These are phyloP conservation scores for Cheilosia impressa DNA, from an alignment of 2,888 invertebrate species.

Conservation along the genomic window DNA sequence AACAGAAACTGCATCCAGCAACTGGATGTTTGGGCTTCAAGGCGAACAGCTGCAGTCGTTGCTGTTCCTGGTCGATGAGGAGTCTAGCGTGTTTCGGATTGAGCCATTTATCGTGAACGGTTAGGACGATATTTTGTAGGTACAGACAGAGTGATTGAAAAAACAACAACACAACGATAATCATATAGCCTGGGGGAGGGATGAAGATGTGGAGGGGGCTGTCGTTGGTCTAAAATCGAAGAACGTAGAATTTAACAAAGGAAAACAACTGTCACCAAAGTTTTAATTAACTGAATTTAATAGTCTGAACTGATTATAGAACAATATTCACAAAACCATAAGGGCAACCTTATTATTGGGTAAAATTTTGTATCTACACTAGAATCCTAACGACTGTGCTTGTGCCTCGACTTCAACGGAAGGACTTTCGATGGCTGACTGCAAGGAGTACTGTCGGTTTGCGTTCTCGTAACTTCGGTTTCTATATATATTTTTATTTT, in stretches of 20 bases:
- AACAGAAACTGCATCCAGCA: conserved; percentile 80
- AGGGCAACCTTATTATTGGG: not conserved
- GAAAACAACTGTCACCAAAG: not conserved
- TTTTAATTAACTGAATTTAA: not conserved
- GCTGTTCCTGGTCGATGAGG: conserved; percentile 78
- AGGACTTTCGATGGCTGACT: conserved; percentile 64
- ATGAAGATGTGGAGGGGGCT: not conserved
- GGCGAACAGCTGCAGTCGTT: conserved; percentile 61
- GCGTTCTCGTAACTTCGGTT: conserved; percentile 59
- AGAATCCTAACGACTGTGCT: conserved; percentile 30
- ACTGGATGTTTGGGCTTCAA: conserved; percentile 65
- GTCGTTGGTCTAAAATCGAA: not conserved
- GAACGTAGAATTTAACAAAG: not conserved
- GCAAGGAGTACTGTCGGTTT: conserved; percentile 41
- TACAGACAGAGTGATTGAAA: conserved; percentile 83
- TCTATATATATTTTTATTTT: conserved; percentile 16
- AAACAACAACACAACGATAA: conserved; percentile 83
- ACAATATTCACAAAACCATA: not conserved
- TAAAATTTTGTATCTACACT: conserved; percentile 50
- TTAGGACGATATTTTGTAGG: conserved; percentile 82
- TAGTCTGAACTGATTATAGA: not conserved
- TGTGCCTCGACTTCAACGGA: conserved; percentile 21
- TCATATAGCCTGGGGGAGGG: conserved; percentile 79
- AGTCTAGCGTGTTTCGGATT: conserved; percentile 82
- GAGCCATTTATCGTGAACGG: conserved; percentile 83